Evolutionary conservation across 2,797 vertebrate genomes (phyloP).

Genomic region (Sebastes iracundus): DNA sequence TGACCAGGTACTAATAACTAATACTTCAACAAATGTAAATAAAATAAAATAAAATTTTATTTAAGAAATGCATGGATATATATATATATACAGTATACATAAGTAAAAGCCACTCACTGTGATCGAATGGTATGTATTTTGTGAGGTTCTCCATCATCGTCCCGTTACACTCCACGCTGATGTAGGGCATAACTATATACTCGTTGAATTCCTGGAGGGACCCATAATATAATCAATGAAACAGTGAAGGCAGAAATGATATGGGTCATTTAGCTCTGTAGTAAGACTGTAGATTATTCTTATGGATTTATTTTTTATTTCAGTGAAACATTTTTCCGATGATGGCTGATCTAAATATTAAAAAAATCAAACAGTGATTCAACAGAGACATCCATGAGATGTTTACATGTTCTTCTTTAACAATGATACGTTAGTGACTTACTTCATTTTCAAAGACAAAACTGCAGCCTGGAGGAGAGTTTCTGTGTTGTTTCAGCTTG

Average conservation of each 20-base stretch:
- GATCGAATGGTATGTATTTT: rapidly evolving
- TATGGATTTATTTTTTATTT: neutral
- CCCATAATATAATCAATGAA: neutral
- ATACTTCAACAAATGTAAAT: no score
- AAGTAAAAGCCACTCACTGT: conserved; percentile 63
- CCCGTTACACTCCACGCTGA: conserved; percentile 62
- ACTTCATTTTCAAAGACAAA: conserved; percentile 54
- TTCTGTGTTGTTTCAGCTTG: conserved; percentile 36
- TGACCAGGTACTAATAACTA: no score
- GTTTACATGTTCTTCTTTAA: neutral
- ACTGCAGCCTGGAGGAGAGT: conserved; percentile 59
- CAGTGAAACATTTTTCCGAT: neutral
- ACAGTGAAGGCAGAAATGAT: neutral
- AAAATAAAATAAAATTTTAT: no score
- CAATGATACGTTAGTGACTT: conserved; percentile 14
- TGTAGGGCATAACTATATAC: neutral
- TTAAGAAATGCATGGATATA: no score
- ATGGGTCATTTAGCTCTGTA: neutral
- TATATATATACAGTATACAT: rapidly evolving
- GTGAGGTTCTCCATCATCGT: neutral
- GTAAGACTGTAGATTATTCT: neutral
- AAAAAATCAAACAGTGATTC: neutral
- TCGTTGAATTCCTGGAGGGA: conserved; percentile 23
- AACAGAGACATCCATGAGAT: neutral
- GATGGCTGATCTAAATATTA: neutral